phyloP scores from a whole-genome alignment of 2,797 vertebrate genomes.

The Cynodonichthys magdalenae region DNA sequence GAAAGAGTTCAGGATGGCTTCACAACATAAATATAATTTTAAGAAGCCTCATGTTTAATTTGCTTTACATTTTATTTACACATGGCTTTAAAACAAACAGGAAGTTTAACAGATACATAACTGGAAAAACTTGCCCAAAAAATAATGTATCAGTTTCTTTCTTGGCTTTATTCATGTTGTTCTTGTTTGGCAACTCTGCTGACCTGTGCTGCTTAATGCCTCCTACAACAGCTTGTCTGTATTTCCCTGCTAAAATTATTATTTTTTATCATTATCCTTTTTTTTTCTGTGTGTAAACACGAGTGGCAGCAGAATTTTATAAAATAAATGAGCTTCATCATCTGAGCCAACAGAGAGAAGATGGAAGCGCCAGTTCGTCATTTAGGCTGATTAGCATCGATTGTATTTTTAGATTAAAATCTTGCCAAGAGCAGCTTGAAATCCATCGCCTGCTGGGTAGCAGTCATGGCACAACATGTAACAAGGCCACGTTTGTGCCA shows the following conservation, averaged over 20 bases:
- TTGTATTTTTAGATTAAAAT: slow-evolving; percentile 58
- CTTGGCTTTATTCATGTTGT: neutral
- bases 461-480: slow-evolving; percentile 31
- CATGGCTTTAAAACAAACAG: neutral
- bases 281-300: slow-evolving; percentile 6
- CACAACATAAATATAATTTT: neutral
- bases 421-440: slow-evolving; percentile 49
- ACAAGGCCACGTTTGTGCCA: slow-evolving; percentile 22
- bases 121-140: neutral
- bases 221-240: slow-evolving; percentile 13
- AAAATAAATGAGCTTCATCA: slow-evolving; percentile 8
- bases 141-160: neutral
- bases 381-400: slow-evolving; percentile 47
- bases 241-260: slow-evolving; percentile 6
- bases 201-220: slow-evolving; percentile 3
- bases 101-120: neutral
- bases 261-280: neutral
- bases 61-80: neutral
- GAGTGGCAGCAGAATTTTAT: neutral
- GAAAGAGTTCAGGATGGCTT: slow-evolving; percentile 8
- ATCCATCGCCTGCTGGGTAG: slow-evolving; percentile 43
- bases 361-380: slow-evolving; percentile 31
- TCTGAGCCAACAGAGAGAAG: neutral
- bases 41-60: too few species aligned
- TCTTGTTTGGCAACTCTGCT: slow-evolving; percentile 3